Percentiles rank a stretch among this genome's conserved stretches.
Evolutionary conservation across 2,113 vertebrate species (phyloP).

Genomic region (Isichthys henryi): DNA sequence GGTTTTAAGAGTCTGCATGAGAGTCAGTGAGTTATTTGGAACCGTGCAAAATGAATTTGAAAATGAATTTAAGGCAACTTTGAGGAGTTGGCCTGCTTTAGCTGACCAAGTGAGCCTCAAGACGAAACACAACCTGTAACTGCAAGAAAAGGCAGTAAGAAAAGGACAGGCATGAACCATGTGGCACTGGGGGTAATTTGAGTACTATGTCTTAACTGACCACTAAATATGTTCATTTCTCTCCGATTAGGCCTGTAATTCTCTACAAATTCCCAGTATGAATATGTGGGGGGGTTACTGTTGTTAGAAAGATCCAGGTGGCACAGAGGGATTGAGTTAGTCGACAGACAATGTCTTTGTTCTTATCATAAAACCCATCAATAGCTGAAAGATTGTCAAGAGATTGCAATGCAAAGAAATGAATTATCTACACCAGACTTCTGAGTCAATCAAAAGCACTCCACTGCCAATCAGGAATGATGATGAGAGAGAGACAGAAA

Average conservation of each 20-base stretch:
- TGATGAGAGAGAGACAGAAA: neutral
- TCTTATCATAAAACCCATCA: neutral
- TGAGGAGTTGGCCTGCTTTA: conserved; percentile 9
- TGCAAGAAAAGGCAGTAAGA: neutral
- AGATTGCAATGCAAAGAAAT: neutral
- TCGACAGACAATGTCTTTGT: neutral
- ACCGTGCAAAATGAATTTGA: conserved; percentile 7
- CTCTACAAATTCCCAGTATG: neutral
- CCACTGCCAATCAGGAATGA: neutral
- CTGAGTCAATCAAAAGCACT: neutral
- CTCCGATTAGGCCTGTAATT: neutral
- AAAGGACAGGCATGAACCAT: neutral
- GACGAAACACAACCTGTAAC: neutral
- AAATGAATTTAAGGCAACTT: conserved; percentile 20
- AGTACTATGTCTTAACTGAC: neutral
- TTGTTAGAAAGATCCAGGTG: neutral
- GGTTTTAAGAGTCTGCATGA: neutral
- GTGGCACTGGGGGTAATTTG: neutral
- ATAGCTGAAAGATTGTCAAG: neutral
- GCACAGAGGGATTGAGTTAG: neutral
- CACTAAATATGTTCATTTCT: neutral
- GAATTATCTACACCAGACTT: neutral
- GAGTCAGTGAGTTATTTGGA: conserved; percentile 9
- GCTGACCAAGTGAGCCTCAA: neutral
- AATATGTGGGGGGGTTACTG: neutral